Conservation (phyloP, 1,140 invertebrate genomes). For the Cryptotermes secundus region DNA sequence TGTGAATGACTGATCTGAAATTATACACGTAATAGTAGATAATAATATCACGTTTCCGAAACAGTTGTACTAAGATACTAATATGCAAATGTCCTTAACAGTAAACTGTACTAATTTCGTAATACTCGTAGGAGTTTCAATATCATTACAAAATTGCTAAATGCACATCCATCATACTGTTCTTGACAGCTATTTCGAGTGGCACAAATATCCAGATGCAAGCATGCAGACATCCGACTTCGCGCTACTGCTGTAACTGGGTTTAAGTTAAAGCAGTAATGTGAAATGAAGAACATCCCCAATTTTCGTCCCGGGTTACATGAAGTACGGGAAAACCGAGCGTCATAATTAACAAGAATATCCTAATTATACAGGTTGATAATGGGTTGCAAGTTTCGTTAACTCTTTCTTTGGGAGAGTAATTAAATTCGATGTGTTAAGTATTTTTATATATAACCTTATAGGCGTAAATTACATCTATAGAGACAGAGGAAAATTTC, state of each 20-base stretch:
- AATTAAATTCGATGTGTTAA: not conserved
- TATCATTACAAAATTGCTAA: constrained; percentile 13
- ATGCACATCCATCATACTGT: not conserved
- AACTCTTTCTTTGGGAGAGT: not conserved
- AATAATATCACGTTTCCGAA: not conserved
- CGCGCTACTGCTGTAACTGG: not conserved
- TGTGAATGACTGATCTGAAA: not conserved
- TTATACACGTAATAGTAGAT: not conserved
- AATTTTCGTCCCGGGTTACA: not conserved
- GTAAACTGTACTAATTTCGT: not conserved
- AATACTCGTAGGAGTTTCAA: not conserved
- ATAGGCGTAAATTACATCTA: not conserved
- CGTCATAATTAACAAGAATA: not conserved
- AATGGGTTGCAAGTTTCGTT: not conserved
- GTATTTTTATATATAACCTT: not conserved
- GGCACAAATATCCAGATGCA: not conserved
- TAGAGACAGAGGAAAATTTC: not conserved
- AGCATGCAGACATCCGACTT: not conserved
- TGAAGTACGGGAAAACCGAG: not conserved
- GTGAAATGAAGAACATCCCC: not conserved
- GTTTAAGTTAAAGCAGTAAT: not conserved
- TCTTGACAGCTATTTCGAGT: not conserved
- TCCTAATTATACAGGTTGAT: not conserved
- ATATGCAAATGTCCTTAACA: not conserved
- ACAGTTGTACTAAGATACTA: not conserved